These are phyloP conservation scores for Brienomyrus brachyistius DNA, from an alignment of 2,113 vertebrate species.

Conservation along the genomic window DNA sequence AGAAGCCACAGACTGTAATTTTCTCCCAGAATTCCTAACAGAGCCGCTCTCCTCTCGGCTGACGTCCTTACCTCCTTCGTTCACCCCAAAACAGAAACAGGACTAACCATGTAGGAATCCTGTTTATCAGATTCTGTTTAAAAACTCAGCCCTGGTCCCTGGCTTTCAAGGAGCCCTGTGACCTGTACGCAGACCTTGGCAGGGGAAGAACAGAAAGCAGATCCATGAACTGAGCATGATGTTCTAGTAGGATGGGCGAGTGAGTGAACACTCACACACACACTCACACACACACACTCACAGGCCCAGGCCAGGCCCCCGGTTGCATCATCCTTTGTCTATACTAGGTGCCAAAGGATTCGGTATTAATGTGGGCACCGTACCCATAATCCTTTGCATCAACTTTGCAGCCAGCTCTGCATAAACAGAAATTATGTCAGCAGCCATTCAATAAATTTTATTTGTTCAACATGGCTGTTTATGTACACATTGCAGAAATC, in stretches of 20 bases:
- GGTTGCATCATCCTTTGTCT: constrained; percentile 29
- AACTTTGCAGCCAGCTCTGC: constrained; percentile 25
- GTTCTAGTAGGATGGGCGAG: constrained; percentile 10
- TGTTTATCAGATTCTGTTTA: constrained; percentile 8
- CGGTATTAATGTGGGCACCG: not conserved
- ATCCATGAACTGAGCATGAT: constrained; percentile 7
- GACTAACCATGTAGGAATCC: not conserved
- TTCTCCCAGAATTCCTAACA: not conserved
- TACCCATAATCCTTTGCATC: constrained; percentile 30
- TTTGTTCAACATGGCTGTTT: constrained; percentile 30
- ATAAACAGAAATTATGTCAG: constrained; percentile 37
- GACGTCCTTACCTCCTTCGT: not conserved
- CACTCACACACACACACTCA: not conserved
- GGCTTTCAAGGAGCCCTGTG: not conserved
- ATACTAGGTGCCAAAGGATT: not conserved
- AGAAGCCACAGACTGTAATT: not conserved
- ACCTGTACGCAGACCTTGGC: not conserved
- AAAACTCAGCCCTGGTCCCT: not conserved
- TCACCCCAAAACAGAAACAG: not conserved
- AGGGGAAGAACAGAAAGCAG: not conserved
- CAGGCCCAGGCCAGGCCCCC: constrained; percentile 22
- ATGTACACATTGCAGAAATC: constrained; percentile 39
- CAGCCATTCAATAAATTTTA: constrained; percentile 27
- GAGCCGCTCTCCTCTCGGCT: not conserved
- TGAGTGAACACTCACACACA: not conserved